A percentile compares a stretch with the other conserved stretches of the same genome.
Evolutionary conservation across 2,888 invertebrate genomes (phyloP).

Genomic region (Dascillus cervinus): DNA sequence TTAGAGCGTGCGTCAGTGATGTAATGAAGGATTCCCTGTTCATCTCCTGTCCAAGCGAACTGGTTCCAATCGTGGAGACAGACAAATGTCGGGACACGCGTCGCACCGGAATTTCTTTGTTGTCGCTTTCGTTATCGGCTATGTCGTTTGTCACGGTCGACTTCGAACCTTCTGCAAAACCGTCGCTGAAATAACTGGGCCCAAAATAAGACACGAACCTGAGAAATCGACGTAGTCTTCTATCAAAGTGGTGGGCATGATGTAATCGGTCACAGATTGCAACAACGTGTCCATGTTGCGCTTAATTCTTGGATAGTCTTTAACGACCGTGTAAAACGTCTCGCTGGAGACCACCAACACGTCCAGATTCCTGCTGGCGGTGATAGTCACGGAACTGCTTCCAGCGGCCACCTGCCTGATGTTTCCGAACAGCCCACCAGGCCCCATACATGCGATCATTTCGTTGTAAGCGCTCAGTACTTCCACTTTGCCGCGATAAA

Average conservation of each 20-base stretch:
- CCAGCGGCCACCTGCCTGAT: constrained; percentile 42
- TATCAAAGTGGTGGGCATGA: constrained; percentile 41
- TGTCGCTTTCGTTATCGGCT: neutral
- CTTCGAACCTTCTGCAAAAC: neutral
- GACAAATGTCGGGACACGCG: neutral
- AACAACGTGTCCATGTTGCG: constrained; percentile 42
- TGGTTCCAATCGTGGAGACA: neutral
- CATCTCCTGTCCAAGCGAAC: too few species aligned
- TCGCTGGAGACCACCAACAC: constrained; percentile 42
- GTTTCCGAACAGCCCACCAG: constrained; percentile 50
- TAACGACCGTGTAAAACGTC: constrained; percentile 45
- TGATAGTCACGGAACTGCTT: constrained; percentile 43
- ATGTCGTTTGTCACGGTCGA: neutral
- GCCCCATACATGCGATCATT: constrained; percentile 48
- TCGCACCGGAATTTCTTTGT: too few species aligned
- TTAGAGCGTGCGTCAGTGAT: too few species aligned
- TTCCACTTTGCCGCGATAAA: constrained; percentile 46
- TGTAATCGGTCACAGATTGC: constrained; percentile 43
- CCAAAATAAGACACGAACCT: too few species aligned
- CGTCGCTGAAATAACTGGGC: neutral
- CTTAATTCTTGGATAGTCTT: constrained; percentile 45
- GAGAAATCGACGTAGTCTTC: constrained; percentile 7
- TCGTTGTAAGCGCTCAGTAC: constrained; percentile 41
- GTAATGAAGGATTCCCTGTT: too few species aligned
- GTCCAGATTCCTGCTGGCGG: constrained; percentile 47